Evolutionary conservation across 1,140 invertebrate species (phyloP), one percentile per base, ranked within the genome.

Genomic region (Lanistes nyassanus): DNA sequence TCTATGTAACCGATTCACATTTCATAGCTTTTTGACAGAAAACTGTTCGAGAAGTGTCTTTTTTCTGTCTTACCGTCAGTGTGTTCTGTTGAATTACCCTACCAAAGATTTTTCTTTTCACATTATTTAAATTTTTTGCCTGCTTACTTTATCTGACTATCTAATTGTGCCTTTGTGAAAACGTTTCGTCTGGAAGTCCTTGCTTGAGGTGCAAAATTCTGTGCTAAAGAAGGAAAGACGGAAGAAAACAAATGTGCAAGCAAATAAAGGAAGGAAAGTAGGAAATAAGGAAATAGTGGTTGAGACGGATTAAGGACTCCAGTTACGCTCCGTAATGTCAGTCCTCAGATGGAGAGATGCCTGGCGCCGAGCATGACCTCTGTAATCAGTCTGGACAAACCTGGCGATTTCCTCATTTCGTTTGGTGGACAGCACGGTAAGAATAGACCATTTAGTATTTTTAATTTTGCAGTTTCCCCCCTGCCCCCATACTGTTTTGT

Each of bases 341-440:
- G 70, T 26, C 2, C 36, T 4, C 26, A 13, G 0, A 42, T 21
- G 36, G 31, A 72, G 26, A 55, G 29, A 0, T 72, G 70, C 11
- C 19, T 62, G 34, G 47, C 58, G 23, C 55, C 70, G 0, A 21
- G 16, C 21, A 56, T 56, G 2, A 0, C 3, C 23, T 42, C 55
- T 1, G 0, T 58, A 9, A 56, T 58, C 3, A 16, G 53, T 42
- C 55, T 72, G 34, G 70, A 72, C 70, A 60, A 53, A 26, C 70
- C 70, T n/a, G 70, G 70, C 0, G 70, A 72, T 37, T 72, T 60
- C 70, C 7, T 72, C 23, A 2, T 72, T 11, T 29, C 70, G n/a
- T 9, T 58, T 0, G 37, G 37, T 26, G 36, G 37, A 2, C 19
- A 19, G 23, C 23, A 55, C 56, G 55, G 53, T 70, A 9, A 70